Evolutionary conservation across 1,140 invertebrate species (phyloP).

Genomic region (Drosophila pandora): DNA sequence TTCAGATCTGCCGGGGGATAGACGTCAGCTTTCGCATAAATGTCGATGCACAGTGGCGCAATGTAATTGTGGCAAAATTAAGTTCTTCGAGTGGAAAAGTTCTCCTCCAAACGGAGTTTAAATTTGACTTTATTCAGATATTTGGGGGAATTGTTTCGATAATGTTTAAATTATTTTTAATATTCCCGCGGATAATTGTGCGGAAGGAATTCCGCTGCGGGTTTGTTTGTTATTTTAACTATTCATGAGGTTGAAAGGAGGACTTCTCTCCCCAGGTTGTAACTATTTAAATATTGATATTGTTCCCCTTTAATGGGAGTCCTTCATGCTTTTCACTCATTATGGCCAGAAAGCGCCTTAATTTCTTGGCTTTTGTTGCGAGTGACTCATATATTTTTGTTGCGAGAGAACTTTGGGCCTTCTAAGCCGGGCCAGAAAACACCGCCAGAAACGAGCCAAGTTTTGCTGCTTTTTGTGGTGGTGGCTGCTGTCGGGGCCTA

Average conservation of each 20-base stretch:
- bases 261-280: no score
- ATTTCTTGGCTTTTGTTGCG: background rate
- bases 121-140: slow-evolving; percentile 26
- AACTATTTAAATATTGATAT: background rate
- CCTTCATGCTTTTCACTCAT: background rate
- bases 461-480: slow-evolving; percentile 8
- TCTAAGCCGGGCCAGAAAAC: slow-evolving; percentile 3
- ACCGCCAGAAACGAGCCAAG: slow-evolving; percentile 6
- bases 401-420: slow-evolving; percentile 16
- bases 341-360: slow-evolving; percentile 1
- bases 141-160: slow-evolving; percentile 22
- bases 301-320: background rate
- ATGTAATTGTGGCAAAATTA: slow-evolving; percentile 44
- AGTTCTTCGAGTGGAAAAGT: slow-evolving; percentile 45
- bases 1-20: slow-evolving; percentile 20
- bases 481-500: slow-evolving; percentile 41
- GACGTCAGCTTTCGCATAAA: slow-evolving; percentile 44
- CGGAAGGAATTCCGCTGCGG: background rate
- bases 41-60: slow-evolving; percentile 49
- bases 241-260: no score
- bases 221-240: no score
- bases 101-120: slow-evolving; percentile 23
- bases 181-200: background rate
- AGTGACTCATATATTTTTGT: slow-evolving; percentile 8
- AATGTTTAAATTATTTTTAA: background rate